phyloP scores from a whole-genome alignment of 2,888 invertebrate genomes.

The Synanthedon myopaeformis region DNA sequence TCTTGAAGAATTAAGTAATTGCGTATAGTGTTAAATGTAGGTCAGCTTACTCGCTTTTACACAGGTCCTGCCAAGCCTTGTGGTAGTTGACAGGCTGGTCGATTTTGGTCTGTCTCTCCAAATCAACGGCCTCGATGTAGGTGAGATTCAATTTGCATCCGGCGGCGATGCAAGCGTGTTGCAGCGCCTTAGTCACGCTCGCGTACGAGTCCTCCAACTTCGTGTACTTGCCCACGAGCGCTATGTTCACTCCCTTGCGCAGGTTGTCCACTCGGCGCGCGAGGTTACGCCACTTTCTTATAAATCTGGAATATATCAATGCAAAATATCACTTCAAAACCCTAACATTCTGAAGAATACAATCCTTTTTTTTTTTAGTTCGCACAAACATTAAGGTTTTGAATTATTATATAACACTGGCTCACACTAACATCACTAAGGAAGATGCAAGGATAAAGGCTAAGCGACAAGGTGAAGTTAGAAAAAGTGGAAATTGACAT shows the following conservation, averaged over 20 bases:
- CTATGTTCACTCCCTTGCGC: slow-evolving; percentile 87
- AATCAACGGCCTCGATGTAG: slow-evolving; percentile 91
- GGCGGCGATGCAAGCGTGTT: slow-evolving; percentile 90
- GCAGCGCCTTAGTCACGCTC: slow-evolving; percentile 93
- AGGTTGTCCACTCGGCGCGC: slow-evolving; percentile 87
- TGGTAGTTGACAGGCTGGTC: slow-evolving; percentile 87
- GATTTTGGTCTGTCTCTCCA: slow-evolving; percentile 80
- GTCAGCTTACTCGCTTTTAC: slow-evolving; percentile 80
- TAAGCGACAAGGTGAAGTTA: too few relatives aligned
- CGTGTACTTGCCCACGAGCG: slow-evolving; percentile 97
- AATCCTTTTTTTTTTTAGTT: too few relatives aligned
- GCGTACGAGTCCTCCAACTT: slow-evolving; percentile 96
- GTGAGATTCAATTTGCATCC: slow-evolving; percentile 88
- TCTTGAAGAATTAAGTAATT: too few relatives aligned
- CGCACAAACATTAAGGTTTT: too few relatives aligned
- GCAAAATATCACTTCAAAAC: not conserved
- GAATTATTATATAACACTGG: too few relatives aligned
- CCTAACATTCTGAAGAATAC: not conserved
- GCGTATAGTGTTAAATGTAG: too few relatives aligned
- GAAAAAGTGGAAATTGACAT: too few relatives aligned
- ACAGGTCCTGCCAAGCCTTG: slow-evolving; percentile 93
- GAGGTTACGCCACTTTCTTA: slow-evolving; percentile 91
- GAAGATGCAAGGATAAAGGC: too few relatives aligned
- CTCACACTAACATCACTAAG: too few relatives aligned
- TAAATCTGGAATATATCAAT: slow-evolving; percentile 66